Evolutionary conservation across 1,140 invertebrate species (phyloP), one percentile per base, ranked within the genome.

Genomic region (Euura lappo): DNA sequence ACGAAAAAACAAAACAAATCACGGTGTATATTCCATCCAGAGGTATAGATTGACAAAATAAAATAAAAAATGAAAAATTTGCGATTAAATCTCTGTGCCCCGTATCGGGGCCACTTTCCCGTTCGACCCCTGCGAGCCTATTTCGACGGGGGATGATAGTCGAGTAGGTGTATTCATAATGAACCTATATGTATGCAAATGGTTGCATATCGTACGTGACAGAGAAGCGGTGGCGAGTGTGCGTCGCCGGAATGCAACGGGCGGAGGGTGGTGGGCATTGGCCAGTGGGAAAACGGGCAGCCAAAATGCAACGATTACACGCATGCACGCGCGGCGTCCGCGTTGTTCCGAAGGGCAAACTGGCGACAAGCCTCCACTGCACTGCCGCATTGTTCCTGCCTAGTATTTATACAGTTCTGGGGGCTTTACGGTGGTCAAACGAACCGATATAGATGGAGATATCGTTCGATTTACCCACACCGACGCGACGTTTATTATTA

Each of bases 111-210:
- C 65, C 13, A 5, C 47, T 11, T 46, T 46, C 51, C 11, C 73
- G 44, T 69, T 71, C 69, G 64, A 11, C 6, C 45, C 11, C 45
- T 43, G 66, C 47, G n/a, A 45, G 74, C 79, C 77, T 80, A 74
- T 76, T 79, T 76, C 79, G 82, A 87, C 82, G 80, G 83, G 80
- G 28, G 71, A 70, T 83, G 81, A 82, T 81, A 81, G 79, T 79
- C 76, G 78, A 83, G 80, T 80, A 79, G 82, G 84, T 87, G 85
- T 87, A 87, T 86, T 87, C 85, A 86, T 88, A 88, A 87, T 88
- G 85, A 86, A 79, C 85, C 85, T 86, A 88, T 88, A 88, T 88
- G 83, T 88, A 88, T 88, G 86, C 86, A 88, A 88, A 88, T 87
- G 85, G 85, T 79, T 83, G 84, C 85, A 85, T 84, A 85, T 85